These are phyloP conservation scores for Hemiprocne comata DNA, from an alignment of 2,113 vertebrate species.

Conservation along the genomic window DNA sequence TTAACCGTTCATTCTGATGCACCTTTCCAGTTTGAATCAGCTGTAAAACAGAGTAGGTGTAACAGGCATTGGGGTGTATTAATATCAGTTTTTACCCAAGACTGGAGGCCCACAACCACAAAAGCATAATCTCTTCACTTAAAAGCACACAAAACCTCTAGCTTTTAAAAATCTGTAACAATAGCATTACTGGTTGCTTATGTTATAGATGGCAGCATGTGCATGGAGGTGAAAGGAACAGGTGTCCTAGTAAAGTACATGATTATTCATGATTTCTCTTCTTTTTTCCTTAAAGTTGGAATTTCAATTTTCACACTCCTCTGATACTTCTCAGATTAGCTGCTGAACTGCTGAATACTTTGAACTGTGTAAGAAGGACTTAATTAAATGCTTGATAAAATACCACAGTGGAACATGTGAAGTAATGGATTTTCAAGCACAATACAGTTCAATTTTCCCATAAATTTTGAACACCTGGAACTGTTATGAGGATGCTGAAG, in stretches of 20 bases:
- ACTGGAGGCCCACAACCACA: background rate
- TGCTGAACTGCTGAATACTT: background rate
- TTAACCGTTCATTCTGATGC: background rate
- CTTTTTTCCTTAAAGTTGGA: background rate
- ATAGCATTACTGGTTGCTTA: background rate
- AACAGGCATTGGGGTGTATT: background rate
- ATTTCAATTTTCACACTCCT: background rate
- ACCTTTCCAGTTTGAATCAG: background rate
- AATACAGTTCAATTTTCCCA: background rate
- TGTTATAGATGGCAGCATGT: background rate
- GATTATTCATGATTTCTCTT: background rate
- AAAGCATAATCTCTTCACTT: background rate
- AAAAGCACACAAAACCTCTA: background rate
- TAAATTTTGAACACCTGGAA: background rate
- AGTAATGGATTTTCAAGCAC: background rate
- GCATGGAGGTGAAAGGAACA: background rate
- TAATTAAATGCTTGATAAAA: slow-evolving; percentile 5
- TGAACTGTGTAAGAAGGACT: background rate
- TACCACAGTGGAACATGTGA: background rate
- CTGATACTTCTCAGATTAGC: background rate
- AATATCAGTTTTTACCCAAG: background rate
- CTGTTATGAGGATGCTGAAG: background rate
- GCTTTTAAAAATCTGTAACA: background rate
- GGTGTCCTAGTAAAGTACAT: background rate
- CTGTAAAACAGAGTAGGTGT: background rate